Evolutionary conservation across 2,888 invertebrate genomes (phyloP).

Genomic region (Beris chalybata): DNA sequence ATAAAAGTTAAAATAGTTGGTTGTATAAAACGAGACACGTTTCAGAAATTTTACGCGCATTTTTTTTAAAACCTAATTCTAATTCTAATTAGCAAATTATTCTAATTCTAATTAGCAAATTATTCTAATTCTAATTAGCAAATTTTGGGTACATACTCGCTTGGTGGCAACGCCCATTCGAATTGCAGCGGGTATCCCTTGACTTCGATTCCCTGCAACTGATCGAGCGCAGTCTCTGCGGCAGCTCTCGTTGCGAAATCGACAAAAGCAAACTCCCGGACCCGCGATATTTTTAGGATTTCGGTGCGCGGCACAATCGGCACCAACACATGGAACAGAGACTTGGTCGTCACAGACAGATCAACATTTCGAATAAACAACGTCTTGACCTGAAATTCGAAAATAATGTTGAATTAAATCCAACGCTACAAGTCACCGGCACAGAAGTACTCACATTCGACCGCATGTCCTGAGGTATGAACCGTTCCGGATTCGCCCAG

Average conservation of each 20-base stretch:
- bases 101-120: too few relatives aligned
- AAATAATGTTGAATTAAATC: background rate
- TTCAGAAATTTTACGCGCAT: too few relatives aligned
- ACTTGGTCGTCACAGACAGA: constrained; percentile 45
- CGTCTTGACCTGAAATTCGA: constrained; percentile 44
- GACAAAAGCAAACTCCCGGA: constrained; percentile 47
- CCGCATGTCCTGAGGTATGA: constrained; percentile 36
- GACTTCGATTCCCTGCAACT: constrained; percentile 42
- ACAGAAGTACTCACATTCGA: constrained; percentile 33
- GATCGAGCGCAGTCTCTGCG: constrained; percentile 44
- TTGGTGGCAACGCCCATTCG: constrained; percentile 49
- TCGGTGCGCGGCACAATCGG: constrained; percentile 43
- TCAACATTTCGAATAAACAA: constrained; percentile 48
- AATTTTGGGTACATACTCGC: constrained; percentile 42
- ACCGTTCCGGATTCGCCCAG: constrained; percentile 46
- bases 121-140: too few relatives aligned
- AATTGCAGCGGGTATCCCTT: constrained; percentile 43
- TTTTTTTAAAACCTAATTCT: too few relatives aligned
- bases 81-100: too few relatives aligned
- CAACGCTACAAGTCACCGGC: background rate
- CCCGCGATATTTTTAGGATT: constrained; percentile 46
- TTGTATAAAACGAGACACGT: too few relatives aligned
- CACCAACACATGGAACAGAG: constrained; percentile 43
- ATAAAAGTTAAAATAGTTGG: too few relatives aligned
- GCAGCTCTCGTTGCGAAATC: constrained; percentile 45